Base-by-base conservation (phyloP, 2,797 vertebrate species). In the Poecile montanus region DNA sequence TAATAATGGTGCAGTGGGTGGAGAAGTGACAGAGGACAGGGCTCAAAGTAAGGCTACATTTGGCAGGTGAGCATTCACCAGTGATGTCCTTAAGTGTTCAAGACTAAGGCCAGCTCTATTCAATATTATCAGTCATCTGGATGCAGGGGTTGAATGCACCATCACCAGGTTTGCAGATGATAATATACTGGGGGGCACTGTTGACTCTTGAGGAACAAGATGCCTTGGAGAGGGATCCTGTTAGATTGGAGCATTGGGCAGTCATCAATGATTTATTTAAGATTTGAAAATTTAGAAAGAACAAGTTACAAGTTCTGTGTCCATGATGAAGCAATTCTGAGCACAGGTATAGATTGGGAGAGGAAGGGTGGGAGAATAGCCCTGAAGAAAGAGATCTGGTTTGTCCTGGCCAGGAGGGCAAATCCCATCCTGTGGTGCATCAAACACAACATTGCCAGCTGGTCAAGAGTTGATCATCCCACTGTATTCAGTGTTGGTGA, bases 21-120 rank as follows among this genome's bases (percentile, higher is more conserved):
- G 47, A 67, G 62, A 66, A 30, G 34, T 57, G 47, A 23, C 48
- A 70, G 32, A 61, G n/a, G 10, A 10, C 38, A 50, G 18, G 15
- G 29, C 51, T 77, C 13, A 27, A 8, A 51, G 29, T 30, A 36
- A 21, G 16, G 20, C 38, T 73, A 8, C 29, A 9, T 54, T 71
- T 79, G 23, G 7, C 56, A 70, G 34, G 34, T 0, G 2, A 34
- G 21, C 0, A 0, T 11, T 67, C 47, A 57, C n/a, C 8, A 30
- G 29, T 3, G 1, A 5, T 62, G 38, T 65, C 22, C 34, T 30
- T 70, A 36, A 26, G 3, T 47, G 36, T 63, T 85, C 36, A 34
- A 1, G 53, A 42, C 21, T 45, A 54, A 68, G 32, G 6, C 11
- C 0, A 2, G 11, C 32, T 88, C 34, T 61, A 2, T 60, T 79